These are phyloP conservation scores for Eupithecia abbreviata DNA, from an alignment of 2,888 invertebrate genomes.

Conservation along the genomic window DNA sequence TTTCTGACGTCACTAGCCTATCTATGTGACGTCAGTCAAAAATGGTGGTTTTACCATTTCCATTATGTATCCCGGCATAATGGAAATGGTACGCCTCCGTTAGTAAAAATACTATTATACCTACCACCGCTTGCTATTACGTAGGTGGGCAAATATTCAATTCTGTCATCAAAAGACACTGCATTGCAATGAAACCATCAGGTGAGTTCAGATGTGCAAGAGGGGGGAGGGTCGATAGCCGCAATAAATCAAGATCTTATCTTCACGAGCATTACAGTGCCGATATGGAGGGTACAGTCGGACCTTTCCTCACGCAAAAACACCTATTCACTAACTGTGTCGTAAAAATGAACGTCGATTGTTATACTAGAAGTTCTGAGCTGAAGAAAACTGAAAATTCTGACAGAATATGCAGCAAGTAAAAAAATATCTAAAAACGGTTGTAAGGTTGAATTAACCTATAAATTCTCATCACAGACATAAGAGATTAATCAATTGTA, in stretches of 20 bases:
- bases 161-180: constrained; percentile 22
- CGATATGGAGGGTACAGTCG: constrained; percentile 73
- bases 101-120: not conserved
- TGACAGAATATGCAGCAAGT: not conserved
- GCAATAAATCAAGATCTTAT: constrained; percentile 82
- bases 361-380: not conserved
- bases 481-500: constrained; percentile 17
- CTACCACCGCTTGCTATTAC: too few species aligned
- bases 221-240: constrained; percentile 64
- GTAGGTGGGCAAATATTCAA: not conserved
- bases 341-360: not conserved
- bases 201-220: constrained; percentile 54
- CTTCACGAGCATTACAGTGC: constrained; percentile 73
- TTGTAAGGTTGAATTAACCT: not conserved
- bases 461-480: constrained; percentile 5
- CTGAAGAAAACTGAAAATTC: not conserved
- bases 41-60: too few species aligned
- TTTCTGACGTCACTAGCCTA: not conserved
- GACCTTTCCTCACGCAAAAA: constrained; percentile 49
- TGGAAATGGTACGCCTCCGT: too few species aligned
- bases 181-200: constrained; percentile 45
- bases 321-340: constrained; percentile 24
- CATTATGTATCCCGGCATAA: too few species aligned
- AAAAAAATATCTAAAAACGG: not conserved
- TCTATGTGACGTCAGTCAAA: too few species aligned